Base-by-base conservation (phyloP, 1,140 invertebrate genomes). In the Drosophila elegans region DNA sequence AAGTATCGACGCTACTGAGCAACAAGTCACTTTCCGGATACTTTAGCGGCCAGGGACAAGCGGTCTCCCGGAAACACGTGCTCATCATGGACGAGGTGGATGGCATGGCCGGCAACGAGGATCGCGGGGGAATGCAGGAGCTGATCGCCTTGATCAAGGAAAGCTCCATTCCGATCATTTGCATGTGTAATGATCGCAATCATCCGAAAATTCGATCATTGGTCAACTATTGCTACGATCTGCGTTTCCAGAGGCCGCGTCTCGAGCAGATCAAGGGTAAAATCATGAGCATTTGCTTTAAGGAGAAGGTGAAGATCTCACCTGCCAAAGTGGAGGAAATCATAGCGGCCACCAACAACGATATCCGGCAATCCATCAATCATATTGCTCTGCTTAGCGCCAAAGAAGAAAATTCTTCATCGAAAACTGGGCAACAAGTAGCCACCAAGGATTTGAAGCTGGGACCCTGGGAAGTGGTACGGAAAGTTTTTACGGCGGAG, bases 1-100 rank as follows among this genome's bases (percentile, higher is more conserved):
- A 97, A 91, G 96, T 99, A 4, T 93, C 95, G 0, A 95, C 96
- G 83, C 92, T 98, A 39, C 90, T 99, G 3, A 95, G 94, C 2
- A 96, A 95, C 39, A 96, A 95, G 48, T 96, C 96, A 0, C 92
- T 97, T 1, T 94, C 94, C 44, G 94, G 93, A 42, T 96, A 94
- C 88, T 93, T 94, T 92, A 90, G 93, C 91, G 93, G 94, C 80
- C 93, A 93, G 5, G 93, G 93, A 21, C 92, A 93, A 63, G 93
- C 93, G 0, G 93, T 94, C 1, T 92, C 93, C 1, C 94, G 93
- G 42, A 97, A 98, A 75, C 97, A 99, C 91, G 97, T 98, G 27
- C 92, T 99, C 1, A 94, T 99, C 11, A 99, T 99, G 99, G 99
- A 99, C 90, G 99, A 99, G 95, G 99, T 99, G 0, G 99, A 99